phyloP scores from a whole-genome alignment of 1,140 invertebrate species.

The Lordiphosa collinella region DNA sequence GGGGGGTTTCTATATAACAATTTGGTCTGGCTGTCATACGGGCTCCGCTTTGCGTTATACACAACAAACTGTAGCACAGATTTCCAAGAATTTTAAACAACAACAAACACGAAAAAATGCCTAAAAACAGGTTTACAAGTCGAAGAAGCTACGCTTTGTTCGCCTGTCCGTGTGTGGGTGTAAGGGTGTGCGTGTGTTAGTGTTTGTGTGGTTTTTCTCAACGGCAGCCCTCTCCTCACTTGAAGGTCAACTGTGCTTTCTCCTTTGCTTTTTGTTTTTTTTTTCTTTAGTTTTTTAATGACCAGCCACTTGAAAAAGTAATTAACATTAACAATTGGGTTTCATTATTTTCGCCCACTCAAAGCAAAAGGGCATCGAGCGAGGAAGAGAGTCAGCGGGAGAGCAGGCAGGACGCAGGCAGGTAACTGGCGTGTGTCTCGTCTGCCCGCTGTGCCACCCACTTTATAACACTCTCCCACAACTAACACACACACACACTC shows the following conservation, averaged over 20 bases:
- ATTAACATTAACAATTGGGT: constrained; percentile 38
- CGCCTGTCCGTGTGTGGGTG: constrained; percentile 3
- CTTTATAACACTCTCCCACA: background rate
- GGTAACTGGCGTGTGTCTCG: constrained; percentile 8
- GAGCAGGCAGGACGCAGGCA: constrained; percentile 1
- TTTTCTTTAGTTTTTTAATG: constrained; percentile 12
- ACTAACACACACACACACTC: background rate
- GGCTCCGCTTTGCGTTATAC: constrained; percentile 21
- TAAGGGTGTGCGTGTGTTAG: constrained; percentile 1
- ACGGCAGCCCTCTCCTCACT: constrained; percentile 7
- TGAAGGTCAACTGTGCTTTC: constrained; percentile 53
- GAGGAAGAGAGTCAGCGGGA: background rate
- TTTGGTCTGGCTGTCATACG: constrained; percentile 18
- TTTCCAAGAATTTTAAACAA: constrained; percentile 40
- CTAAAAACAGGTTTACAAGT: constrained; percentile 46
- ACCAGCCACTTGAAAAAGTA: constrained; percentile 43
- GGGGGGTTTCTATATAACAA: constrained; percentile 21
- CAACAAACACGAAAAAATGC: constrained; percentile 2
- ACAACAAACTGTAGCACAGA: constrained; percentile 43
- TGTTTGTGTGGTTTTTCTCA: background rate
- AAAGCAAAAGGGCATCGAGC: constrained; percentile 6
- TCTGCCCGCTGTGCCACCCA: background rate
- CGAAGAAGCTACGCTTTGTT: constrained; percentile 42
- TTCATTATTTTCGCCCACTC: constrained; percentile 8
- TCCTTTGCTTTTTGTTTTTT: constrained; percentile 26